Base-by-base conservation (phyloP, 2,113 vertebrate species). In the Centropus unirufus region DNA sequence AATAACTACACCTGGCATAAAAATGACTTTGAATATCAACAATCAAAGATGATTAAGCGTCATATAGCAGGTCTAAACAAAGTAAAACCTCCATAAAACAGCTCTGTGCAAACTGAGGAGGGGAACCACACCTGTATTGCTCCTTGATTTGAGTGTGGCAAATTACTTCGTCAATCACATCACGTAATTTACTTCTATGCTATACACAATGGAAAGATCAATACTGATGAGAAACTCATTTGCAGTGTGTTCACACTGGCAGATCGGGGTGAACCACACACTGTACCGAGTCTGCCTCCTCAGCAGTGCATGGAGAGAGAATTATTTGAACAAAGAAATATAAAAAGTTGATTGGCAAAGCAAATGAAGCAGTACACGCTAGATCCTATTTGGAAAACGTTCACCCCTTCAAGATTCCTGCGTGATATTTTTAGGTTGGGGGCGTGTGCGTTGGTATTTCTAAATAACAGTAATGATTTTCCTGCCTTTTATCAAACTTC, bases 31-130 rank as follows among this genome's bases (percentile, higher is more conserved):
- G 73, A 98, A 68, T 78, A 96, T 91, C 92, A 97, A 95, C 96
- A 96, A 97, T 94, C 95, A 97, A 94, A 97, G 96, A 97, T 96
- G 96, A 97, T 97, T 96, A 96, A 97, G 92, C 96, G 86, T 92
- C 85, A 90, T 90, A 94, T 24, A 59, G 51, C 80, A 88, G 94
- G 51, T 90, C 90, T 90, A 92, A 94, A 84, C 83, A 83, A 77
- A 87, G 92, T 22, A 68, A 96, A 96, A 92, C 69, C 90, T 55
- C 94, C 54, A 18, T 58, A 81, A 95, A 91, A 93, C 88, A 70
- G 73, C 87, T 89, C 82, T 47, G 47, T 90, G 87, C 73, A 81
- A 94, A 95, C 88, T 36, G 89, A 96, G 87, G 89, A 81, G 64
- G 89, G 77, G 79, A 93, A 95, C 67, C 95, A 93, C 91, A 94